phyloP scores from a whole-genome alignment of 2,888 invertebrate species.

The Lasiommata megera region DNA sequence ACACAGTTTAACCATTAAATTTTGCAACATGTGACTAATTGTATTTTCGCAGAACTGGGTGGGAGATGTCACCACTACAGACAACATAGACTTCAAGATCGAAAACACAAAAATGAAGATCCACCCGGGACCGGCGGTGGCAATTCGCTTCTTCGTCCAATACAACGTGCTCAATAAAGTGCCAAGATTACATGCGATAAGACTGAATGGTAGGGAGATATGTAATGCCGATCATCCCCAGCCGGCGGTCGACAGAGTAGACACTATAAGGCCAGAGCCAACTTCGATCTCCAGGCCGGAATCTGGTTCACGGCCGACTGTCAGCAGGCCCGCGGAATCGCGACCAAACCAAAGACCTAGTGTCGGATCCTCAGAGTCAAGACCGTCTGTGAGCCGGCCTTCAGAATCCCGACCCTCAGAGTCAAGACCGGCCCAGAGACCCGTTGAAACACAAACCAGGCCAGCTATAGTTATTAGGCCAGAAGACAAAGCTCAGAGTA shows the following conservation, averaged over 20 bases:
- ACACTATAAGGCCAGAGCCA: slow-evolving; percentile 26
- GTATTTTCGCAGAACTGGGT: slow-evolving; percentile 75
- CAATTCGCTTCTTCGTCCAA: slow-evolving; percentile 82
- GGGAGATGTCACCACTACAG: slow-evolving; percentile 79
- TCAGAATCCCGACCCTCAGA: slow-evolving; percentile 21
- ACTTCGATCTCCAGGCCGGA: slow-evolving; percentile 16
- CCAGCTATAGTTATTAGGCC: slow-evolving; percentile 37
- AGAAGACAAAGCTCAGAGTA: slow-evolving; percentile 48
- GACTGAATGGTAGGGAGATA: slow-evolving; percentile 82
- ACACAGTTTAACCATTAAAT: too few relatives aligned
- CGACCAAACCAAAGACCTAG: slow-evolving; percentile 24
- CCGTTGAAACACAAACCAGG: slow-evolving; percentile 27
- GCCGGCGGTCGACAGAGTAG: slow-evolving; percentile 47
- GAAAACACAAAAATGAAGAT: slow-evolving; percentile 81
- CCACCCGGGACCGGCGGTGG: slow-evolving; percentile 77
- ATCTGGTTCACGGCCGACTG: neutral
- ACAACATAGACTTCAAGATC: slow-evolving; percentile 82
- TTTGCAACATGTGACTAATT: neutral
- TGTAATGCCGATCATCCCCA: slow-evolving; percentile 70
- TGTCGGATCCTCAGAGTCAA: too few relatives aligned
- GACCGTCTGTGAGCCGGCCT: slow-evolving; percentile 1
- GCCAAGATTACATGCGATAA: slow-evolving; percentile 73
- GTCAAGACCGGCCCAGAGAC: slow-evolving; percentile 22
- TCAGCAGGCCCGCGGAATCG: slow-evolving; percentile 13
- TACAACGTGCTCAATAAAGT: slow-evolving; percentile 72